A percentile compares a stretch with the other conserved stretches of the same genome.
Conservation (phyloP, 2,888 invertebrate species). For the Euzophera pinguis region DNA sequence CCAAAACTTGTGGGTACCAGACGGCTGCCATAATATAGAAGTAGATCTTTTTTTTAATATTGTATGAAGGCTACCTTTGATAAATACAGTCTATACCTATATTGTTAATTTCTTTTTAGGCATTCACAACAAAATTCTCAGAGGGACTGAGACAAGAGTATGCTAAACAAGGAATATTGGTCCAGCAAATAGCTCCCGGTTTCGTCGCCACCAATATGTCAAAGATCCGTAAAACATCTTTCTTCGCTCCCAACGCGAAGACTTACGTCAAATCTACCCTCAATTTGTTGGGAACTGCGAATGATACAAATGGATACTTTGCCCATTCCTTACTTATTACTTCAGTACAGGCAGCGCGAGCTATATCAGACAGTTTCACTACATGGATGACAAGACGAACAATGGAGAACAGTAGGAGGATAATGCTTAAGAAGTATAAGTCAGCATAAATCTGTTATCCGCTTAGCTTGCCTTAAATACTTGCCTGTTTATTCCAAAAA, state of each 20-base stretch:
- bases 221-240: slow-evolving; percentile 1
- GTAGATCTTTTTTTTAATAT: too few relatives aligned
- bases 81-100: not conserved
- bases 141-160: slow-evolving; percentile 10
- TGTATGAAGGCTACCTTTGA: too few relatives aligned
- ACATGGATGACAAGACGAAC: not conserved
- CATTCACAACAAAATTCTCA: slow-evolving; percentile 11
- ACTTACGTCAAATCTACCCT: slow-evolving; percentile 8
- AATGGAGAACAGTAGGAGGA: slow-evolving; percentile 6
- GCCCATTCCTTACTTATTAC: not conserved
- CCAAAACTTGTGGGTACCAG: too few relatives aligned
- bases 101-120: slow-evolving; percentile 7
- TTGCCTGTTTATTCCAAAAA: not conserved
- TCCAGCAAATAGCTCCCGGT: slow-evolving; percentile 7
- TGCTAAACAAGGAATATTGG: slow-evolving; percentile 2
- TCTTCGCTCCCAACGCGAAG: slow-evolving; percentile 9
- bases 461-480: not conserved
- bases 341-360: not conserved
- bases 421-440: slow-evolving; percentile 5
- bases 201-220: slow-evolving; percentile 13
- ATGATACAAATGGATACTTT: slow-evolving; percentile 1
- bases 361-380: not conserved
- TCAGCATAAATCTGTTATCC: not conserved
- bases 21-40: too few relatives aligned
- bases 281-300: not conserved